These are phyloP conservation scores for Caloenas nicobarica DNA, from an alignment of 2,113 vertebrate species.

Conservation along the genomic window DNA sequence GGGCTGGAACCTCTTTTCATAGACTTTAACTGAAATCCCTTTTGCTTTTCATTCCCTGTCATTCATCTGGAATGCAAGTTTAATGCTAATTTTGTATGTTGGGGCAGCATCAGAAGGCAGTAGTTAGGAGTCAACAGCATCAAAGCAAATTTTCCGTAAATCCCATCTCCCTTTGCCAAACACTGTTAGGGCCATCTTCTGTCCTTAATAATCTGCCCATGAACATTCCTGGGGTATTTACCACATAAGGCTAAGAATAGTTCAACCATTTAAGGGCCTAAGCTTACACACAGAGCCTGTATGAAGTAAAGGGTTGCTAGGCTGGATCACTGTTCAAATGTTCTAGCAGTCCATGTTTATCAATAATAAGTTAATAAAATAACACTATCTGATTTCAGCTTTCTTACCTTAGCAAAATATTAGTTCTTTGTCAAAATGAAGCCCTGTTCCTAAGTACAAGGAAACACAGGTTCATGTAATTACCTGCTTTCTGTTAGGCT, in stretches of 20 bases:
- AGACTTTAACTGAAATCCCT: background rate
- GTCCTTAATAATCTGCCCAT: conserved; percentile 48
- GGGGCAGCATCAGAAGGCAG: conserved; percentile 6
- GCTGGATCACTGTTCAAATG: background rate
- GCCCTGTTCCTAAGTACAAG: background rate
- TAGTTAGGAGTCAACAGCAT: conserved; percentile 35
- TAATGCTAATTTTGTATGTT: background rate
- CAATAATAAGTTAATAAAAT: conserved; percentile 4
- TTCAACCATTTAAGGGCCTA: conserved; percentile 58
- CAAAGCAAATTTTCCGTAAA: conserved; percentile 55
- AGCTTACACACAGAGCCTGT: background rate
- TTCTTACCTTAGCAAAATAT: background rate
- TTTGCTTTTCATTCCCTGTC: background rate
- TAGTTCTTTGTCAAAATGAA: background rate
- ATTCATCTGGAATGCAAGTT: conserved; percentile 25
- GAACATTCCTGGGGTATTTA: conserved; percentile 58
- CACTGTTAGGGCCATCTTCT: conserved; percentile 49
- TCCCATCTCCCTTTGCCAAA: conserved; percentile 29
- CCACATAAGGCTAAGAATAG: conserved; percentile 62
- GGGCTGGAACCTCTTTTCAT: background rate
- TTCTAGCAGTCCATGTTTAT: background rate
- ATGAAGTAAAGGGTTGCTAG: conserved; percentile 1
- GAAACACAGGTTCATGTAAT: background rate
- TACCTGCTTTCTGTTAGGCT: background rate
- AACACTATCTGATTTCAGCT: background rate